Evolutionary conservation across 2,888 invertebrate genomes (phyloP).

Genomic region (Drosophila fulvimacula): DNA sequence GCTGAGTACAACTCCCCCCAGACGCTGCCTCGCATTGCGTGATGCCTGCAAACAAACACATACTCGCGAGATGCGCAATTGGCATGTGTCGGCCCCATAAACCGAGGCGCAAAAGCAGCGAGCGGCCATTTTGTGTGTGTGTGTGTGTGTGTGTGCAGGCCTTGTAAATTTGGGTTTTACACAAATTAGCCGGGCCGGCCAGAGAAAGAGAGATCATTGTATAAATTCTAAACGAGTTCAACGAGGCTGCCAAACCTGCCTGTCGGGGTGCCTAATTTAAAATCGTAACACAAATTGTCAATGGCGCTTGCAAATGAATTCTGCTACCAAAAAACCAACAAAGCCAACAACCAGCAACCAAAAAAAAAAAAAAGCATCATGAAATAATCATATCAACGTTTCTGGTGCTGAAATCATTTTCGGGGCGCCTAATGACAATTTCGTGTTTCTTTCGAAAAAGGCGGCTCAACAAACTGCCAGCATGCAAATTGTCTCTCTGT

Average conservation of each 20-base stretch:
- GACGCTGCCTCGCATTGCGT: constrained; percentile 51
- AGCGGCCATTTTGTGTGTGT: constrained; percentile 68
- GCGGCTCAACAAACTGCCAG: constrained; percentile 65
- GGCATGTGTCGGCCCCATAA: constrained; percentile 68
- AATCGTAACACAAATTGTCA: constrained; percentile 38
- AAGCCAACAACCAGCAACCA: background rate
- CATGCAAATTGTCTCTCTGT: constrained; percentile 63
- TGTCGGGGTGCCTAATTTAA: constrained; percentile 60
- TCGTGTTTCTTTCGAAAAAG: constrained; percentile 58
- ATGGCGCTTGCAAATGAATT: constrained; percentile 48
- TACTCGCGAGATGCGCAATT: constrained; percentile 35
- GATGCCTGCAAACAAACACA: constrained; percentile 44
- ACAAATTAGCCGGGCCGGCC: constrained; percentile 59
- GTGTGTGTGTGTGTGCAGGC: constrained; percentile 59
- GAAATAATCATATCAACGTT: constrained; percentile 42
- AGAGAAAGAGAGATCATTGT: constrained; percentile 41
- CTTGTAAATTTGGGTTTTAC: constrained; percentile 64
- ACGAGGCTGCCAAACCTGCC: constrained; percentile 68
- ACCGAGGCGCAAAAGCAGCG: constrained; percentile 38
- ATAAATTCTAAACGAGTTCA: constrained; percentile 70
- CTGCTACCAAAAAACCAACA: background rate
- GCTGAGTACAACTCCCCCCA: constrained; percentile 6
- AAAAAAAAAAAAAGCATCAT: constrained; percentile 22
- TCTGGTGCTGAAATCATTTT: constrained; percentile 29
- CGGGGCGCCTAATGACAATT: constrained; percentile 68